A percentile compares a stretch with the other conserved stretches of the same genome.
phyloP scores from a whole-genome alignment of 2,113 vertebrate species.

The Bostrychus sinensis region DNA sequence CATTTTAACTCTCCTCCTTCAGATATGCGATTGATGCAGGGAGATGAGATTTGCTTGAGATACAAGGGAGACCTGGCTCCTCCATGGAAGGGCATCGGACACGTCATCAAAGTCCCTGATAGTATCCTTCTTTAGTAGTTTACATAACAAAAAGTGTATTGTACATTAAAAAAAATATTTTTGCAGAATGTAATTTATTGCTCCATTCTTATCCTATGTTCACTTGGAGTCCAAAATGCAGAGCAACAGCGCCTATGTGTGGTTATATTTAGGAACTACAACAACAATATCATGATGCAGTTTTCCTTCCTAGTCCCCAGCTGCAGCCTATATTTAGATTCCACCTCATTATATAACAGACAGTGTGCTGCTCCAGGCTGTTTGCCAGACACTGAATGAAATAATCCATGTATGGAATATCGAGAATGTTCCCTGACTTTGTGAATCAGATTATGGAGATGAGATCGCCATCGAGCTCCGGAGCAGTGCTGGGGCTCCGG shows the following conservation, averaged over 20 bases:
- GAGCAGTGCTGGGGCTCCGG: slow-evolving; percentile 92
- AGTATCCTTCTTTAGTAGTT: slow-evolving; percentile 85
- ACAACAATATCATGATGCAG: not conserved
- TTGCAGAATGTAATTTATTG: not conserved
- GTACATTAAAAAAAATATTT: not conserved
- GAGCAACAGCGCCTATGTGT: slow-evolving; percentile 35
- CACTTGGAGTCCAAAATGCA: not conserved
- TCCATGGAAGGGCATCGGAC: slow-evolving; percentile 93
- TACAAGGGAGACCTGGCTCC: slow-evolving; percentile 94
- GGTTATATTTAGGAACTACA: slow-evolving; percentile 36
- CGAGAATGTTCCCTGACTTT: slow-evolving; percentile 48
- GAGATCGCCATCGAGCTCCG: slow-evolving; percentile 95
- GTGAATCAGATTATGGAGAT: slow-evolving; percentile 89
- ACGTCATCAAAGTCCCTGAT: slow-evolving; percentile 96
- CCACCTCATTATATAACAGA: not conserved
- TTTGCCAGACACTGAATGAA: not conserved
- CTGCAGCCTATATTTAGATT: slow-evolving; percentile 10
- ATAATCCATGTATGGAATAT: not conserved
- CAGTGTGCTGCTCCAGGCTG: not conserved
- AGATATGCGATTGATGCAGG: slow-evolving; percentile 98
- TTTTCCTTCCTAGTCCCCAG: not conserved
- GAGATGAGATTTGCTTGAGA: slow-evolving; percentile 93
- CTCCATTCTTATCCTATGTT: not conserved
- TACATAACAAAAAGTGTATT: not conserved
- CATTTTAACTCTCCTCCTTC: not conserved